Base-by-base conservation (phyloP, 2,113 vertebrate genomes). In the Dromas ardeola region DNA sequence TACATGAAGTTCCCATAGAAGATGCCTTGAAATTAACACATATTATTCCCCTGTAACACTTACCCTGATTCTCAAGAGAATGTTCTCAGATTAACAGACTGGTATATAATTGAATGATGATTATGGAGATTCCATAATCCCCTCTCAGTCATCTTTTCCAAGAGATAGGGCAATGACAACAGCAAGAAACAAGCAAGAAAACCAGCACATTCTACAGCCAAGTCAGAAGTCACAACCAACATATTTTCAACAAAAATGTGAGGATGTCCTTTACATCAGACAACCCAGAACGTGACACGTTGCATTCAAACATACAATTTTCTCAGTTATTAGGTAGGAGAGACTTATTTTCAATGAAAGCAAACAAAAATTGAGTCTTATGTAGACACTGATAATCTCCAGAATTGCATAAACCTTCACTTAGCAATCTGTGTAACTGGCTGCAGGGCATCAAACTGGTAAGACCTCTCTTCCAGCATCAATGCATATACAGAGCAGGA, bases 11-110 rank as follows among this genome's bases (percentile, higher is more conserved):
- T 81, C 30, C 72, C 55, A 43, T 17, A 30, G 72, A 88, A 81
- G 38, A 72, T 18, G 32, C 16, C 63, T 94, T 77, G 62, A 78
- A 86, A 81, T 59, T 86, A 65, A 59, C 80, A 86, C 2, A 14
- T 47, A 69, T 43, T 38, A 53, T 14, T 76, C 21, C 69, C 49
- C 49, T 93, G 65, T 61, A 72, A 94, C 82, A 90, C 94, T 92
- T 95, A 95, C 88, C 92, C 96, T 72, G 56, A 82, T 87, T 93
- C 49, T 93, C 84, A 93, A 96, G 84, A 79, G 61, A 87, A 32
- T 23, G 21, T 56, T 91, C 84, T 91, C 91, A 89, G 70, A 85
- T 79, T 84, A 89, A 93, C 9, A 16, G 61, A 94, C 56, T 45
- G 86, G 66, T 45, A 92, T 83, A 63, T 74, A 91, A 49, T 10